Conservation (phyloP, 1,140 invertebrate species). For the Calliopsis andreniformis region DNA sequence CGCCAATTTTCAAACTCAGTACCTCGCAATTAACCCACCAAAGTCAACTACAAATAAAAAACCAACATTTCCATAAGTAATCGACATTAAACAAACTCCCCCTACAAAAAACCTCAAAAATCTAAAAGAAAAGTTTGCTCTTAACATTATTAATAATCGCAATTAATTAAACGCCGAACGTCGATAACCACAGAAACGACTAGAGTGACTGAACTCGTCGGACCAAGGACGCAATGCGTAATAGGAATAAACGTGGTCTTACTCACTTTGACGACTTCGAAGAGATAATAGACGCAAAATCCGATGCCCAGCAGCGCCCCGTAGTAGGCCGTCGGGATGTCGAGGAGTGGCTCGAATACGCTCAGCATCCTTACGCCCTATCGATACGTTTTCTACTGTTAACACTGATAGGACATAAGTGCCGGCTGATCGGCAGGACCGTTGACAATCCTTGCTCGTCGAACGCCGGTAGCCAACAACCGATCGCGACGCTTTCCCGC, state of each 20-base stretch:
- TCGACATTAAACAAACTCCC: too few relatives aligned
- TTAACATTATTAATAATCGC: too few relatives aligned
- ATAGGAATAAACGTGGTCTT: too few relatives aligned
- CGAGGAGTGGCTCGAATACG: conserved; percentile 70
- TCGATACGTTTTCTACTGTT: not conserved
- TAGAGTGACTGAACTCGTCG: too few relatives aligned
- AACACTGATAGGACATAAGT: not conserved
- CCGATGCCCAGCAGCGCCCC: conserved; percentile 76
- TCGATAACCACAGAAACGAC: too few relatives aligned
- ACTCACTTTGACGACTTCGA: conserved; percentile 80
- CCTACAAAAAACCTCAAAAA: too few relatives aligned
- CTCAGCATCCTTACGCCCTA: conserved; percentile 61
- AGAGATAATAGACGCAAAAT: conserved; percentile 80
- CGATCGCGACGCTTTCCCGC: conserved; percentile 30
- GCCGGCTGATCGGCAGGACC: conserved; percentile 8
- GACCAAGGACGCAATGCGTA: too few relatives aligned
- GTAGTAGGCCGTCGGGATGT: conserved; percentile 77
- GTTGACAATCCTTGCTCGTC: conserved; percentile 50
- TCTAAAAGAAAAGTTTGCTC: not conserved
- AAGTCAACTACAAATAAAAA: too few relatives aligned
- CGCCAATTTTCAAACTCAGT: too few relatives aligned
- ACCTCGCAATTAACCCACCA: too few relatives aligned
- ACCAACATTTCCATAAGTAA: too few relatives aligned
- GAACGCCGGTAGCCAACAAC: conserved; percentile 33
- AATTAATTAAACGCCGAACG: too few relatives aligned